phyloP scores from a whole-genome alignment of 1,140 invertebrate species.

The Carposina sasakii region DNA sequence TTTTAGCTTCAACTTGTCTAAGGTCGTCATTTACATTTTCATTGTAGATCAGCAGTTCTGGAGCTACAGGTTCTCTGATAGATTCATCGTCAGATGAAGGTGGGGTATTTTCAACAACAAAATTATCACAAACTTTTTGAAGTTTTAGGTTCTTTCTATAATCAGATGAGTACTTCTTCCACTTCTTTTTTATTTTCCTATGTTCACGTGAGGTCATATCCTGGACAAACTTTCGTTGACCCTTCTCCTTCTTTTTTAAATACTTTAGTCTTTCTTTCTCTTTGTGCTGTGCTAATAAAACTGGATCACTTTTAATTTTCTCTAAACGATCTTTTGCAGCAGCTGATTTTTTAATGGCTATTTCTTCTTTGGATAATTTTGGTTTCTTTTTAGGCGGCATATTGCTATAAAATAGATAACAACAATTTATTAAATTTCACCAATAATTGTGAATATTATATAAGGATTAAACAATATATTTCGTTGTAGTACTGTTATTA shows the following conservation, averaged over 20 bases:
- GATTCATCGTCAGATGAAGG: too few species aligned
- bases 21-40: too few species aligned
- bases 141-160: conserved; percentile 10
- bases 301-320: conserved; percentile 2
- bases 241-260: conserved; percentile 12
- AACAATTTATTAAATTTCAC: too few species aligned
- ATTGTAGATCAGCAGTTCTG: too few species aligned
- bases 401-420: too few species aligned
- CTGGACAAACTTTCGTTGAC: conserved; percentile 11
- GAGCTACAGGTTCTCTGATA: too few species aligned
- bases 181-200: conserved; percentile 7
- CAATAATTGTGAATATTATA: too few species aligned
- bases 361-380: conserved; percentile 7
- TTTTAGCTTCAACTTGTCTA: too few species aligned
- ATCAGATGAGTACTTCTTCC: conserved; percentile 2
- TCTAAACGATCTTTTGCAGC: background rate
- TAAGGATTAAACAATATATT: too few species aligned
- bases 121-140: too few species aligned
- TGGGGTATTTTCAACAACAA: too few species aligned
- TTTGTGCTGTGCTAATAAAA: conserved; percentile 8
- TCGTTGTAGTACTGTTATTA: too few species aligned
- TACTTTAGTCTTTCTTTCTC: conserved; percentile 8
- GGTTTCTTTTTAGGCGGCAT: conserved; percentile 7
- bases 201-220: conserved; percentile 10
- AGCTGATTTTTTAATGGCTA: conserved; percentile 8